phyloP scores from a whole-genome alignment of 2,113 vertebrate genomes.

The Scartelaos histophorus region DNA sequence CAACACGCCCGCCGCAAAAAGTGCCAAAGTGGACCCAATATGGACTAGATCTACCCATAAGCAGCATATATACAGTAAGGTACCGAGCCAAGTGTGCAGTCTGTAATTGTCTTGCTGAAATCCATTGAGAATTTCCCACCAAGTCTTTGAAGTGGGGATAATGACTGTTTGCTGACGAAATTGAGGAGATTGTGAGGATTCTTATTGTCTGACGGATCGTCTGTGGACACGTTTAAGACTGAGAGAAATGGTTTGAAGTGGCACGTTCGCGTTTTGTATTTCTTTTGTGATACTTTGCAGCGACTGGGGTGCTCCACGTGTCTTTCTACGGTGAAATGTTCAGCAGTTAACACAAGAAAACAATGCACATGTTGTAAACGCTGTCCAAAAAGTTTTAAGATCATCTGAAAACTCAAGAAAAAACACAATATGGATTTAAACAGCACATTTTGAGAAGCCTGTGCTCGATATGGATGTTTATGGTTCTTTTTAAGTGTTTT shows the following conservation, averaged over 20 bases:
- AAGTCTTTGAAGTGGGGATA: slow-evolving; percentile 24
- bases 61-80: neutral
- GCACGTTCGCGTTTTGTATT: too few relatives aligned
- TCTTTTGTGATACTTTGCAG: too few relatives aligned
- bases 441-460: too few relatives aligned
- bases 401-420: too few relatives aligned
- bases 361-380: too few relatives aligned
- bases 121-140: slow-evolving; percentile 15
- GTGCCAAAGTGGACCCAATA: slow-evolving; percentile 89
- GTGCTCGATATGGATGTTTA: too few relatives aligned
- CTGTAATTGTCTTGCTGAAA: slow-evolving; percentile 26
- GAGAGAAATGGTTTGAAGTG: neutral
- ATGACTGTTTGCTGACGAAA: slow-evolving; percentile 39
- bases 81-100: neutral
- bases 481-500: too few relatives aligned
- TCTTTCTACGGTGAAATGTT: too few relatives aligned
- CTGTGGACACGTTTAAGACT: neutral
- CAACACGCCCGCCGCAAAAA: slow-evolving; percentile 90
- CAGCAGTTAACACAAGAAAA: too few relatives aligned
- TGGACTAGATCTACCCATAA: slow-evolving; percentile 67
- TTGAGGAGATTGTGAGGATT: slow-evolving; percentile 5
- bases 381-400: too few relatives aligned
- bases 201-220: neutral
- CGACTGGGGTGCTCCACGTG: too few relatives aligned
- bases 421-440: too few relatives aligned